A percentile compares a stretch with the other conserved stretches of the same genome.
phyloP scores from a whole-genome alignment of 2,113 vertebrate genomes.

The Centropus unirufus region DNA sequence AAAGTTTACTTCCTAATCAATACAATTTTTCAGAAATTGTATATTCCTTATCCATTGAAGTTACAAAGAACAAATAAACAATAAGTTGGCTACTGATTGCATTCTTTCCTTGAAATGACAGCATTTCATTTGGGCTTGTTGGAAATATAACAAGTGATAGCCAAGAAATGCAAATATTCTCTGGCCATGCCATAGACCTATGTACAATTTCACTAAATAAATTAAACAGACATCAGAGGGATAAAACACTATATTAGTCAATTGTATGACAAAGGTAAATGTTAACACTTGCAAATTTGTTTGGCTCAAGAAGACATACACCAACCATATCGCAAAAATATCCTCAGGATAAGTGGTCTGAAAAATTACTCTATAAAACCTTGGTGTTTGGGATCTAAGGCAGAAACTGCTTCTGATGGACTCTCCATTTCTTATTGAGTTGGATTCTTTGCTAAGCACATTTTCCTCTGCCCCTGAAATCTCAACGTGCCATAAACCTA shows the following conservation, averaged over 20 bases:
- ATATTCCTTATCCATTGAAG: background rate
- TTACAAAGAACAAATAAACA: slow-evolving; percentile 39
- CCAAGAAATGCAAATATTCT: background rate
- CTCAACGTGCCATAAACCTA: background rate
- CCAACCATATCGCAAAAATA: background rate
- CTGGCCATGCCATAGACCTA: background rate
- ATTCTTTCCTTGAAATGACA: background rate
- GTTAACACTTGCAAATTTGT: slow-evolving; percentile 20
- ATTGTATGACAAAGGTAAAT: slow-evolving; percentile 17
- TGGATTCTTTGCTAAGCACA: background rate
- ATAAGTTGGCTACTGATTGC: background rate
- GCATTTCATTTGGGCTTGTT: background rate
- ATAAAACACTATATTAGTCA: background rate
- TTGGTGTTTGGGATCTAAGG: background rate
- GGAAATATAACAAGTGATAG: background rate
- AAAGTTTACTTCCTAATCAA: background rate
- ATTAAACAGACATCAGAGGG: slow-evolving; percentile 6
- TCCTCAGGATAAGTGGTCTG: background rate
- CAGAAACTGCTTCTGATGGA: background rate
- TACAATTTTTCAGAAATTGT: background rate
- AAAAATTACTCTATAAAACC: background rate
- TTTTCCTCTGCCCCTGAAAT: background rate
- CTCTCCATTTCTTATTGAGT: background rate
- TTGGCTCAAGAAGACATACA: background rate
- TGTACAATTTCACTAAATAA: slow-evolving; percentile 7